Conservation (phyloP, 2,113 vertebrate genomes). For the Chrysemys picta region DNA sequence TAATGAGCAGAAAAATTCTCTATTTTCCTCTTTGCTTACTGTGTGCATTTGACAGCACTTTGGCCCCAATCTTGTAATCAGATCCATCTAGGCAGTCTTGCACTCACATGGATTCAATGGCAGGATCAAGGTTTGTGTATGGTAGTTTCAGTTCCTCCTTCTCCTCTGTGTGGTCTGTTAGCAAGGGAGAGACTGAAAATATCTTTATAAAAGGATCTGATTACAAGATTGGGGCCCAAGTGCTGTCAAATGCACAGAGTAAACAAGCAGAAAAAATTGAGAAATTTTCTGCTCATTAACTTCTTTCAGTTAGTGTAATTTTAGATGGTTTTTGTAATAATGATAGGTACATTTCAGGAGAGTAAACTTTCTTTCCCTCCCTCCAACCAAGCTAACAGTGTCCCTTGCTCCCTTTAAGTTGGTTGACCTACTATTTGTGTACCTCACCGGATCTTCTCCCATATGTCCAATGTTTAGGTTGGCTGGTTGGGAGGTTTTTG, state of each 20-base stretch:
- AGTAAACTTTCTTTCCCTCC: not conserved
- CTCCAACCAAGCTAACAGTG: not conserved
- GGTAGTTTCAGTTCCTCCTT: not conserved
- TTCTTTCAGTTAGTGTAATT: not conserved
- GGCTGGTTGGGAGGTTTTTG: not conserved
- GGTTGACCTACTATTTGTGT: not conserved
- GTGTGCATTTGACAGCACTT: not conserved
- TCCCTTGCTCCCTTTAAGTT: not conserved
- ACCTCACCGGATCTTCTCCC: fast-evolving
- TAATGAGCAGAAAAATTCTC: not conserved
- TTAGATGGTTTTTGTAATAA: not conserved
- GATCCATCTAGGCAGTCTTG: not conserved
- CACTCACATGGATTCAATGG: not conserved
- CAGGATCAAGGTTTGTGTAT: not conserved
- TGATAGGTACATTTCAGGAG: not conserved
- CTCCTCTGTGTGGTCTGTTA: not conserved
- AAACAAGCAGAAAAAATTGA: not conserved
- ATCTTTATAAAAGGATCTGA: fast-evolving
- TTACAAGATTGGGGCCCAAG: not conserved
- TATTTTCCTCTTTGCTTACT: not conserved
- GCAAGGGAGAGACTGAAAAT: fast-evolving
- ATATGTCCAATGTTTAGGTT: fast-evolving
- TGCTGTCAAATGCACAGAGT: not conserved
- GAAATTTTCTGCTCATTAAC: not conserved
- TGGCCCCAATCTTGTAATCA: not conserved